Evolutionary conservation across 2,113 vertebrate species (phyloP).

Genomic region (Sceloporus tristichus): DNA sequence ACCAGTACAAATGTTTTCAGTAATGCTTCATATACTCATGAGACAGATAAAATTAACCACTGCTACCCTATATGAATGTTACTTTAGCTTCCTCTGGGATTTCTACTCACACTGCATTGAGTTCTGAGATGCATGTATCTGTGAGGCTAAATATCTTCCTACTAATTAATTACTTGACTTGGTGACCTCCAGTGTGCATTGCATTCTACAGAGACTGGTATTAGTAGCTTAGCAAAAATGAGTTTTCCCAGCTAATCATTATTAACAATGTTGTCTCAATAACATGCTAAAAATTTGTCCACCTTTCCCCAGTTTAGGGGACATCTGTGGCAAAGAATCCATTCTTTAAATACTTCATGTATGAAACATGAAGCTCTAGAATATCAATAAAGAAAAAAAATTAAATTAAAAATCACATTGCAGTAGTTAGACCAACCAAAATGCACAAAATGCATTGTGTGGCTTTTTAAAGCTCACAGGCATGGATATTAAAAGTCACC

Average conservation of each 20-base stretch:
- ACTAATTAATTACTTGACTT: constrained; percentile 41
- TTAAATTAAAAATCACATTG: no score
- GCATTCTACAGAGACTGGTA: not conserved
- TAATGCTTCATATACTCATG: constrained; percentile 32
- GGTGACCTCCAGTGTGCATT: constrained; percentile 29
- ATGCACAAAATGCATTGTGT: no score
- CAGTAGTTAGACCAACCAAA: no score
- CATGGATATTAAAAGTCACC: no score
- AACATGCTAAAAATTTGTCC: not conserved
- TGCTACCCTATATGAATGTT: constrained; percentile 21
- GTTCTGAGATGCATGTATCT: constrained; percentile 28
- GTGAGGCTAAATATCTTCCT: constrained; percentile 46
- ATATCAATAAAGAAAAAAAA: no score
- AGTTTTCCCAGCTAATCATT: not conserved
- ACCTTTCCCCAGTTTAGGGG: not conserved
- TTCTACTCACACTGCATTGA: constrained; percentile 18
- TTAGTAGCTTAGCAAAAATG: constrained; percentile 6
- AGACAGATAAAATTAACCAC: constrained; percentile 47
- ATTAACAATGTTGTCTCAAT: not conserved
- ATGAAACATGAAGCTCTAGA: not conserved
- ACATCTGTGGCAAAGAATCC: not conserved
- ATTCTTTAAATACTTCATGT: not conserved
- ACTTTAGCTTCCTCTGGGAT: constrained; percentile 21
- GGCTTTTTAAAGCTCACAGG: no score
- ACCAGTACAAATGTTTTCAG: constrained; percentile 26